Evolutionary conservation across 2,888 invertebrate genomes (phyloP), one percentile per base, ranked within the genome.

Genomic region (Tetranychus truncatus): DNA sequence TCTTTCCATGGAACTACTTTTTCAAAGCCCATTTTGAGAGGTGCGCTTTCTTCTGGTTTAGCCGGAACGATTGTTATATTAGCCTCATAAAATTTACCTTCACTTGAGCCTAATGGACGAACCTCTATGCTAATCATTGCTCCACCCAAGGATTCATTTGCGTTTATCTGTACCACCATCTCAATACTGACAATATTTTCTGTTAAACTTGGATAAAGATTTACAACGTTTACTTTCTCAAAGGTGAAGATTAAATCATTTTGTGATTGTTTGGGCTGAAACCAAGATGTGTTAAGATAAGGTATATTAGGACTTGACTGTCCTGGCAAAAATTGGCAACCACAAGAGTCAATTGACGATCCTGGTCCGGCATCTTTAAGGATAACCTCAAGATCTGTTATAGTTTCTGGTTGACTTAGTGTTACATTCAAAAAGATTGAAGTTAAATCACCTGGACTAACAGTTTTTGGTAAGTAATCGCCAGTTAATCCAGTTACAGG

Each of bases 351-450:
- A 20, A 69, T 21, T 11, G 24, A 11, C 7, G 11, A 69, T 69
- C 34, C 69, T 24, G 21, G 8, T 20, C 69, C 69, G 15, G 55
- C 55, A 15, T 55, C 55, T 55, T 55, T 55, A 55, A 55, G 55
- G 55, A 55, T 15, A 55, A 55, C 55, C 55, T 55, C 55, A 55
- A 55, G 55, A 15, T 55, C 55, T 15, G 55, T 55, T 55, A 55
- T 3, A 55, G 55, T 55, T 15, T 15, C 55, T 15, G 55, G 9
- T 55, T 9, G 15, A 55, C 55, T 15, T 15, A 55, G 9, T 2
- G 55, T 55, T 9, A 55, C 74, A 75, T 66, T 73, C 66, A 6
- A 65, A 65, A 74, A 66, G 74, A 46, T 20, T 6, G 21, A 21
- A 21, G 45, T n/a, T 24, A 20, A 11, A 18, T 18, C 69, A 66